These are phyloP conservation scores for Calidris pugnax DNA, from an alignment of 2,113 vertebrate species.

Conservation along the genomic window DNA sequence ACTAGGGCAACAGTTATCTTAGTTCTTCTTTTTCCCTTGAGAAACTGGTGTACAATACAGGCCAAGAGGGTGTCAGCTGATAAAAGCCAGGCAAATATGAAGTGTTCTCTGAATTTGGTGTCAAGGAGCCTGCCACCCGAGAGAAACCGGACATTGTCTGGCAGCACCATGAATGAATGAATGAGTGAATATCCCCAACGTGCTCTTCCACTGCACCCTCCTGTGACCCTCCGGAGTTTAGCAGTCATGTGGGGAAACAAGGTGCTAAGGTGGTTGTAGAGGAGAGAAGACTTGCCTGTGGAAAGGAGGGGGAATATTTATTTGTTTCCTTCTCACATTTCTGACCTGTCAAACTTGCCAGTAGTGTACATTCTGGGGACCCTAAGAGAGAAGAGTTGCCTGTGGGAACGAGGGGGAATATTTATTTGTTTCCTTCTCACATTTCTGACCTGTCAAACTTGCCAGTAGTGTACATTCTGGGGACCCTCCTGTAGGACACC, in stretches of 20 bases:
- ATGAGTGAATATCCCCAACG: not conserved
- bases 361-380: not conserved
- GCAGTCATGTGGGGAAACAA: not conserved
- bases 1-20: not conserved
- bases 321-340: not conserved
- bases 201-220: not conserved
- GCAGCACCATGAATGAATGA: not conserved
- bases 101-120: not conserved
- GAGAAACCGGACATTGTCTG: not conserved
- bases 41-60: not conserved
- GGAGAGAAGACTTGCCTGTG: not conserved
- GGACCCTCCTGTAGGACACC: not conserved
- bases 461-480: not conserved
- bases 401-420: not conserved
- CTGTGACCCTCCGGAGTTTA: not conserved
- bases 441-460: not conserved
- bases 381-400: not conserved
- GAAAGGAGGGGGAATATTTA: not conserved
- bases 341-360: not conserved
- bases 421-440: not conserved
- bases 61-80: slow-evolving; percentile 37
- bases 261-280: not conserved
- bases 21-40: slow-evolving; percentile 36
- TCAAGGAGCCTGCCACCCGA: not conserved
- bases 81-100: slow-evolving; percentile 19